Percentiles rank a stretch among this genome's conserved stretches.
Conservation (phyloP, 2,113 vertebrate genomes). For the Tragulus kanchil region DNA sequence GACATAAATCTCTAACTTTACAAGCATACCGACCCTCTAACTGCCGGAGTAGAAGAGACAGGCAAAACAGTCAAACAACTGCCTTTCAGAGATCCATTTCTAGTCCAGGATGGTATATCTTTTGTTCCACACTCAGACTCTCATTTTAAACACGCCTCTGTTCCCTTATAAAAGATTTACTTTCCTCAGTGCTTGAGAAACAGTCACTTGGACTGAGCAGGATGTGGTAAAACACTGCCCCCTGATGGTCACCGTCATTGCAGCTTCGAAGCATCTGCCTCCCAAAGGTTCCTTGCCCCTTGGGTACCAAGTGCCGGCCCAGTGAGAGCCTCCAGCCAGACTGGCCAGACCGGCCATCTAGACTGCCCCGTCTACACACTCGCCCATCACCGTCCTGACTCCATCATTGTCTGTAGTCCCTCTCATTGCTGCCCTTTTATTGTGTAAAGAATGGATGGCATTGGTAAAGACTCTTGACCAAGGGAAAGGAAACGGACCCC, state of each 20-base stretch:
- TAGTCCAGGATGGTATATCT: background rate
- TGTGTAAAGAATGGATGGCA: background rate
- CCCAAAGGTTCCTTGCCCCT: background rate
- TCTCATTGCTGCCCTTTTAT: background rate
- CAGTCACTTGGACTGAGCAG: background rate
- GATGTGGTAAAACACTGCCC: background rate
- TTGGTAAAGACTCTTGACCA: background rate
- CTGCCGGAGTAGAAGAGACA: background rate
- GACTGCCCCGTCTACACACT: background rate
- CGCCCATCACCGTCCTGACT: background rate
- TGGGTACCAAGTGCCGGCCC: rapidly evolving
- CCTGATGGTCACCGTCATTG: background rate
- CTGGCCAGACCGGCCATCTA: rapidly evolving
- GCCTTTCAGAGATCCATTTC: background rate
- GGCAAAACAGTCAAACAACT: background rate
- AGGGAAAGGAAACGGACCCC: background rate
- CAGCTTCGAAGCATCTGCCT: background rate
- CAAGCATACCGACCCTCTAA: background rate
- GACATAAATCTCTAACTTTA: background rate
- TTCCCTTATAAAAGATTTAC: background rate
- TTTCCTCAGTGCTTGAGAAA: background rate
- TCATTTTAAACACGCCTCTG: background rate
- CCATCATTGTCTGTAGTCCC: background rate
- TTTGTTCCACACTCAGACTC: background rate
- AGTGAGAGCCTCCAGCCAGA: rapidly evolving